Conservation (phyloP, 1,140 invertebrate species). For the Thalassaphorura encarpata region DNA sequence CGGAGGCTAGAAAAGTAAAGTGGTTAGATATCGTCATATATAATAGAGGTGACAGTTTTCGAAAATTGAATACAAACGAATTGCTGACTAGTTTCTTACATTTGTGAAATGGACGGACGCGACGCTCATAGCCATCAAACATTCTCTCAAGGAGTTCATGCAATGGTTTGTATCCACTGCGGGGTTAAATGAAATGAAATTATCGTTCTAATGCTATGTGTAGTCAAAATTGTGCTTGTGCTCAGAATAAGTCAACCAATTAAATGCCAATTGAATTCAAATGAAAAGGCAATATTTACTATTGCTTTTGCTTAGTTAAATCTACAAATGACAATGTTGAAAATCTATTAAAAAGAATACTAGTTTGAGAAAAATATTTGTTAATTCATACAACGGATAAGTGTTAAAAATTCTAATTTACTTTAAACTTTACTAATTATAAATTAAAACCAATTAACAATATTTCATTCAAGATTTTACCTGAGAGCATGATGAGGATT, state of each 20-base stretch:
- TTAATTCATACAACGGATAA: too few species aligned
- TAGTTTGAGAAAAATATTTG: neutral
- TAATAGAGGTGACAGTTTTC: neutral
- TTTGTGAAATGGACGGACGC: constrained; percentile 1
- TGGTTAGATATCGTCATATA: neutral
- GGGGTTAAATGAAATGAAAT: too few species aligned
- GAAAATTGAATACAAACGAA: neutral
- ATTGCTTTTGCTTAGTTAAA: neutral
- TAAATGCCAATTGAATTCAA: neutral
- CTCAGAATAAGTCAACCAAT: neutral
- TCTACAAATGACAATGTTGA: neutral
- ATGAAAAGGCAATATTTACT: neutral
- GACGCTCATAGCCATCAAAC: neutral
- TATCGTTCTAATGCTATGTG: too few species aligned
- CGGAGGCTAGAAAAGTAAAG: neutral
- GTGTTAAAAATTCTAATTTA: neutral
- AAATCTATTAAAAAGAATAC: neutral
- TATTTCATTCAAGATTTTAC: too few species aligned
- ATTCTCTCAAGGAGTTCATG: neutral
- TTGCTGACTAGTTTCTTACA: too few species aligned
- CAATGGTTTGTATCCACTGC: constrained; percentile 2
- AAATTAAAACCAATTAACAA: too few species aligned
- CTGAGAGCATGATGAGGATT: too few species aligned
- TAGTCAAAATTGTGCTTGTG: too few species aligned
- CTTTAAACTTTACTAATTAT: neutral